Percentiles rank a stretch among this genome's conserved stretches.
Conservation (phyloP, 2,888 invertebrate species). For the Germaria angustata region DNA sequence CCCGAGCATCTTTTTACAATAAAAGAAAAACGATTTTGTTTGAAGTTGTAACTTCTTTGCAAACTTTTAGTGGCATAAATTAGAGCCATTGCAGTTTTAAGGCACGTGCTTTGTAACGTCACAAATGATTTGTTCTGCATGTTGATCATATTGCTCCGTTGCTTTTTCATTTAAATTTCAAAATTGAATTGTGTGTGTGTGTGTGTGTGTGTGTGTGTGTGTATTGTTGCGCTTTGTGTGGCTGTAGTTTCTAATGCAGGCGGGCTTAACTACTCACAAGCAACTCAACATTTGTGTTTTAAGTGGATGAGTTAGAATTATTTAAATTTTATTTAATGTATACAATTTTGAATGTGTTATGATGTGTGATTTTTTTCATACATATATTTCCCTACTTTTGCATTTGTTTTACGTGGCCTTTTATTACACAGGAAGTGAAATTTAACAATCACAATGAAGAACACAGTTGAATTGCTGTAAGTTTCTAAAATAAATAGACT, state of each 20-base stretch:
- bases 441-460: conserved; percentile 46
- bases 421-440: conserved; percentile 59
- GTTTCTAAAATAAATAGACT: conserved; percentile 59
- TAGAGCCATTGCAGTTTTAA: not conserved
- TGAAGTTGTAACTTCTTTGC: no score
- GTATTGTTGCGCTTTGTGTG: not conserved
- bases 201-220: no score
- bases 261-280: conserved; percentile 5
- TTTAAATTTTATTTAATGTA: conserved; percentile 12
- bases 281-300: conserved; percentile 17
- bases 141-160: not conserved
- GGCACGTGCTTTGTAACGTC: conserved; percentile 15
- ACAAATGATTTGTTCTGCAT: not conserved
- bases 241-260: conserved; percentile 17
- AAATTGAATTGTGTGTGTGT: conserved; percentile 26
- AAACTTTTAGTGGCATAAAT: no score
- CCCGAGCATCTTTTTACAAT: no score
- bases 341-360: conserved; percentile 6
- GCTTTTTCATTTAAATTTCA: conserved; percentile 31
- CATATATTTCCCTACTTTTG: not conserved
- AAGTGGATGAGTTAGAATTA: conserved; percentile 11
- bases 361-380: conserved; percentile 18
- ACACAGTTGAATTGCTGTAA: conserved; percentile 32
- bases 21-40: no score
- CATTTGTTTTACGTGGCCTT: not conserved